Evolutionary conservation across 1,140 invertebrate genomes (phyloP), one percentile per base, ranked within the genome.

Genomic region (Drosophila kohkoa): DNA sequence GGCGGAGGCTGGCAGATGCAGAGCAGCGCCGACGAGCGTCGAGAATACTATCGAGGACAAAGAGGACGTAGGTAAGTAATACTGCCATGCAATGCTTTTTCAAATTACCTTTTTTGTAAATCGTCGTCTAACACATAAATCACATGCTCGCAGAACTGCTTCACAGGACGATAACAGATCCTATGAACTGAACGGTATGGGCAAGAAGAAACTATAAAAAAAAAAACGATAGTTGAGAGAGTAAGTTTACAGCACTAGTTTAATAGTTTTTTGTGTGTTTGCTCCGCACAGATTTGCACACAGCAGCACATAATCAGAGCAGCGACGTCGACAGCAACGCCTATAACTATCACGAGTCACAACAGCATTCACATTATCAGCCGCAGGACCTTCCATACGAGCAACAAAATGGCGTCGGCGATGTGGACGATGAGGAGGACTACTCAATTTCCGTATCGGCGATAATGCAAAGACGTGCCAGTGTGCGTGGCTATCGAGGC

Each of bases 361-460:
- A 65, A 15, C 38, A 65, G 20, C 48, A 10, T 49, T 7, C 20
- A 28, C 48, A 57, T 15, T 30, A 15, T 20, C 51, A 51, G 5
- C 46, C 51, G 0, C 66, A 73, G 35, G 60, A 62, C 8, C 35
- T 45, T 3, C 15, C 35, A 16, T 64, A 60, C 51, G 68, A 72
- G 20, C 62, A 49, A 11, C 63, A 78, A 51, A 62, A 83, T 82
- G 79, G 85, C 59, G 55, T 67, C 38, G 79, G 75, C 46, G 77
- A 92, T 41, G 75, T 82, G 1, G 88, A 91, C 3, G 94, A 95
- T 75, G 95, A 96, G 67, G 96, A 97, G 71, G 96, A 97, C 79
- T 98, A 98, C 88, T 97, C 96, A 1, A 95, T 95, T 6, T 97
- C 96, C 75, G 95, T 97, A 45, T 96, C 95, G 69, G 96, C 96